Percentiles rank a stretch among this genome's conserved stretches.
phyloP scores from a whole-genome alignment of 2,888 invertebrate species.

The Papilio protenor region DNA sequence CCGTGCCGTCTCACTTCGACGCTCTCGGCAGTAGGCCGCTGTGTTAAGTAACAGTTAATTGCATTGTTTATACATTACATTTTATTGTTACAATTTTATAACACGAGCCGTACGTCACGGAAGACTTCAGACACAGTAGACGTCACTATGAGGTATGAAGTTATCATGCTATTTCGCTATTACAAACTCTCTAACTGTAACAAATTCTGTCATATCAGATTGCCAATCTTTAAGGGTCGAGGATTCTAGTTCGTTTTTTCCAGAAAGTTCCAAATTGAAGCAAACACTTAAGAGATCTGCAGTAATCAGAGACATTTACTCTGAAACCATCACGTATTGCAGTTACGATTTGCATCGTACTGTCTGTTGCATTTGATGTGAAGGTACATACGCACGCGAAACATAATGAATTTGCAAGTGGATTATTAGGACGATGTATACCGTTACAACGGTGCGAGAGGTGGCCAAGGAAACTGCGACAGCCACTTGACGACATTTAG shows the following conservation, averaged over 20 bases:
- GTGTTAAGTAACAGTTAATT: slow-evolving; percentile 31
- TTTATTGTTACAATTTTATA: slow-evolving; percentile 15
- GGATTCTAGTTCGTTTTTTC: no score
- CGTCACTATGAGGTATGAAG: not conserved
- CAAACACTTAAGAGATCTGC: no score
- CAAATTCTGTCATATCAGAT: no score
- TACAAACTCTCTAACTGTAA: no score
- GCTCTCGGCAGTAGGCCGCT: slow-evolving; percentile 33
- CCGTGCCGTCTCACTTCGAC: slow-evolving; percentile 27
- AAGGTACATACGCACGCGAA: not conserved
- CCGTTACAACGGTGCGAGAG: slow-evolving; percentile 37
- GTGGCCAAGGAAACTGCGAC: slow-evolving; percentile 22
- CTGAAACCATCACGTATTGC: not conserved
- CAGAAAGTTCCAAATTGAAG: no score
- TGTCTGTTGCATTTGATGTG: not conserved
- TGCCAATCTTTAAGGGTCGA: no score
- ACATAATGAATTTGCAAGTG: slow-evolving; percentile 24
- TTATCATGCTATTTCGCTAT: not conserved
- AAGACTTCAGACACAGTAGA: not conserved
- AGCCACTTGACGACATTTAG: slow-evolving; percentile 27
- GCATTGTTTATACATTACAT: slow-evolving; percentile 27
- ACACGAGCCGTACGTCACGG: slow-evolving; percentile 15
- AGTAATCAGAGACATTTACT: not conserved
- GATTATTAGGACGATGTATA: slow-evolving; percentile 34
- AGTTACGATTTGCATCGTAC: not conserved